Conservation (phyloP, 2,888 invertebrate species). For the Drosophila meridiana region DNA sequence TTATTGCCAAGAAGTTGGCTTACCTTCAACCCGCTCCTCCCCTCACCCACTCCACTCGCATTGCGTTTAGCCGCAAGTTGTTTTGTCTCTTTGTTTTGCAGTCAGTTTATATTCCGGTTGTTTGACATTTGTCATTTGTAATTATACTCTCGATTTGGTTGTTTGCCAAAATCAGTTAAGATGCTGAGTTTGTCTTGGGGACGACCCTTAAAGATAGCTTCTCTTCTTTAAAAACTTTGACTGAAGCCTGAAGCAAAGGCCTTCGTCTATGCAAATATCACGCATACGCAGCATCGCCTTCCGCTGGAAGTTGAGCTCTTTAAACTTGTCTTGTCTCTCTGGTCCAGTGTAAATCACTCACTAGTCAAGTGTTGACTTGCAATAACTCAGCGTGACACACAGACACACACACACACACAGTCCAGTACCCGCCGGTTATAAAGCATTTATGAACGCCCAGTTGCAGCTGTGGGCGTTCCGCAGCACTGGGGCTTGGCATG, state of each 20-base stretch:
- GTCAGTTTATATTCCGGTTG: conserved; percentile 38
- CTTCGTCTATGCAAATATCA: not conserved
- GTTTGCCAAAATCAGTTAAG: not conserved
- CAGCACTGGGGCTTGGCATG: conserved; percentile 31
- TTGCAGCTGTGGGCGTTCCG: conserved; percentile 36
- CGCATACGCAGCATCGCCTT: not conserved
- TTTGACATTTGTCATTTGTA: conserved; percentile 58
- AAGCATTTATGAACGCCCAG: conserved; percentile 36
- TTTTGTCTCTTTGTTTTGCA: conserved; percentile 20
- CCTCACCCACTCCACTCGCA: conserved; percentile 9
- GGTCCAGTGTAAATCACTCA: conserved; percentile 62
- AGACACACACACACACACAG: conserved; percentile 12
- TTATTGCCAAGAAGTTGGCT: conserved; percentile 65
- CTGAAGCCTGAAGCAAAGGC: conserved; percentile 12
- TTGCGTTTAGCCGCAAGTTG: conserved; percentile 62
- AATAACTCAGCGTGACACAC: conserved; percentile 63
- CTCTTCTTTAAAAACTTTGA: not conserved
- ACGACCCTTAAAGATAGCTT: not conserved
- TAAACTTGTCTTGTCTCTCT: conserved; percentile 45
- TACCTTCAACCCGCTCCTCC: conserved; percentile 2
- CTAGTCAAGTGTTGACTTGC: conserved; percentile 66
- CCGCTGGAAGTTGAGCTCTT: conserved; percentile 16
- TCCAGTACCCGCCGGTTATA: conserved; percentile 27
- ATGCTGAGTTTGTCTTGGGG: conserved; percentile 1
- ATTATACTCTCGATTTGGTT: conserved; percentile 51